A percentile compares a stretch with the other conserved stretches of the same genome.
phyloP scores from a whole-genome alignment of 1,140 invertebrate species.

The Planococcus citri region DNA sequence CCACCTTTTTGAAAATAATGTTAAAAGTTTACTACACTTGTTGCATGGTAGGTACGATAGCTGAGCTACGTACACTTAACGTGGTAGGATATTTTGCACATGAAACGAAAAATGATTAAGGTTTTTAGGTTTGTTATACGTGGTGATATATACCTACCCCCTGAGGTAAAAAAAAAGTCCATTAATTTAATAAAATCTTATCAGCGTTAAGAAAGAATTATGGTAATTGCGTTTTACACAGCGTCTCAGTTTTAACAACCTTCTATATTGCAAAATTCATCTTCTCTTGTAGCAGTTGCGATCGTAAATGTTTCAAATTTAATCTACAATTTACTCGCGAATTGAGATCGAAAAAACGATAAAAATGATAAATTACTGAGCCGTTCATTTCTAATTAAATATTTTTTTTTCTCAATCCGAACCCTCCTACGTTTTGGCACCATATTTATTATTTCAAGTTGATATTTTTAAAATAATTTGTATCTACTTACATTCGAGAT shows the following conservation, averaged over 20 bases:
- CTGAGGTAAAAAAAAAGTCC: neutral
- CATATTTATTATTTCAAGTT: no score
- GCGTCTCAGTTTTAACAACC: neutral
- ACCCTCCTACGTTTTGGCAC: no score
- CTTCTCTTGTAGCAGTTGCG: neutral
- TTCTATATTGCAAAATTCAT: neutral
- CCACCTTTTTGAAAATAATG: neutral
- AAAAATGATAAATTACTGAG: neutral
- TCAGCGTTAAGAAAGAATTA: neutral
- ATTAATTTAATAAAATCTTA: neutral
- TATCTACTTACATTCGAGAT: no score
- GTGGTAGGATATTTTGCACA: neutral
- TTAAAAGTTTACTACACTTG: neutral
- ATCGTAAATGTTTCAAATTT: slow-evolving; percentile 8
- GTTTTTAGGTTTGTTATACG: neutral
- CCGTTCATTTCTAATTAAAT: neutral
- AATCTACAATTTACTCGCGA: neutral
- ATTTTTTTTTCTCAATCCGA: neutral
- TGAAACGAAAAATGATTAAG: neutral
- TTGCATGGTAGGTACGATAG: no score
- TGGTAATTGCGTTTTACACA: neutral
- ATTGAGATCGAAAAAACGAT: neutral
- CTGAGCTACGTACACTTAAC: no score
- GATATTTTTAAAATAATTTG: no score
- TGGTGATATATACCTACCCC: neutral